Evolutionary conservation across 1,140 invertebrate species (phyloP).

Genomic region (Scaptodrosophila lebanonensis): DNA sequence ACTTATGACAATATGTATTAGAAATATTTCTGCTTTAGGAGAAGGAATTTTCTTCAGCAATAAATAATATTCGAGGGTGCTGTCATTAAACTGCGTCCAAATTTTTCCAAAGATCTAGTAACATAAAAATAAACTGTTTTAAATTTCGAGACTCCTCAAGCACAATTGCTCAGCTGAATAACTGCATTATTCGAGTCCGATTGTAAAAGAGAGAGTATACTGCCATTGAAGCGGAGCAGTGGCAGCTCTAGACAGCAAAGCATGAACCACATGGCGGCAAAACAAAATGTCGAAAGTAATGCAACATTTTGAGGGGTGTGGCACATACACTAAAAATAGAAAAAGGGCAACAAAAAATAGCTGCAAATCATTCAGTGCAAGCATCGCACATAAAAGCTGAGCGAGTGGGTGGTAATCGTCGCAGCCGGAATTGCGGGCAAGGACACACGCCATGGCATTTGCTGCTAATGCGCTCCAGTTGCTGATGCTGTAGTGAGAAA

Average conservation of each 20-base stretch:
- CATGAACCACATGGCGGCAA: slow-evolving; percentile 59
- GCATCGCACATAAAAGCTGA: slow-evolving; percentile 58
- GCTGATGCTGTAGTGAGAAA: slow-evolving; percentile 20
- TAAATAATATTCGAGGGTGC: no score
- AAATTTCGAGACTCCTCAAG: no score
- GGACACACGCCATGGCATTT: slow-evolving; percentile 19
- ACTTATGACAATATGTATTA: no score
- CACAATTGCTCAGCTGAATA: no score
- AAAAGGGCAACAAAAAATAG: slow-evolving; percentile 37
- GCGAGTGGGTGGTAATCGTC: slow-evolving; percentile 48
- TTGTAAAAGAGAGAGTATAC: no score
- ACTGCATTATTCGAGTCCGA: no score
- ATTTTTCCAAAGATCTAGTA: no score
- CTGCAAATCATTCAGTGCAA: slow-evolving; percentile 53
- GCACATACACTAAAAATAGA: slow-evolving; percentile 23
- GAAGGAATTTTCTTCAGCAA: no score
- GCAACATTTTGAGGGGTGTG: slow-evolving; percentile 39
- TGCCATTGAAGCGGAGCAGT: background rate
- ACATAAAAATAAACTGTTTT: no score
- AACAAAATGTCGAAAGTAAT: slow-evolving; percentile 42
- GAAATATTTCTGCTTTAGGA: no score
- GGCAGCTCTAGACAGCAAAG: slow-evolving; percentile 19
- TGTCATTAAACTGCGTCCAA: no score
- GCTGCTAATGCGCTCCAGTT: slow-evolving; percentile 8
- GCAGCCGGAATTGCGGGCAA: slow-evolving; percentile 1